These are phyloP conservation scores for Acleris laterana DNA, from an alignment of 2,888 invertebrate genomes.

Conservation along the genomic window DNA sequence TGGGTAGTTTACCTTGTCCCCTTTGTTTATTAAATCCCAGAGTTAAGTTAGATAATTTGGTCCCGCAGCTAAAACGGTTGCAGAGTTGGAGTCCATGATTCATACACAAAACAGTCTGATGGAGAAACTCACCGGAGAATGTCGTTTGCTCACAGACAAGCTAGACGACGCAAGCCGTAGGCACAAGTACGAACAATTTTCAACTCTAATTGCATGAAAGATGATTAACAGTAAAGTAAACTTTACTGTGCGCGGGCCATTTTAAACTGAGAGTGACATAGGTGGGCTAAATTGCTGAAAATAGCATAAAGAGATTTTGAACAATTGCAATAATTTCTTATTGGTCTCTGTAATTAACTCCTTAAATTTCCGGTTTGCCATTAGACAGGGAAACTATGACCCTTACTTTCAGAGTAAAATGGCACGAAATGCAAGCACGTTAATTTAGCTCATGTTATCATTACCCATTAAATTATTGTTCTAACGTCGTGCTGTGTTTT, in stretches of 20 bases:
- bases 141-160: slow-evolving; percentile 94
- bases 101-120: slow-evolving; percentile 96
- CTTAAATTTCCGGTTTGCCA: background rate
- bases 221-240: slow-evolving; percentile 40
- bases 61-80: slow-evolving; percentile 93
- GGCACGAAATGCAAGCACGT: slow-evolving; percentile 42
- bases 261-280: slow-evolving; percentile 13
- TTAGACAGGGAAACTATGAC: background rate
- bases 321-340: background rate
- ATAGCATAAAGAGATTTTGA: background rate
- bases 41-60: slow-evolving; percentile 81
- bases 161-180: slow-evolving; percentile 94
- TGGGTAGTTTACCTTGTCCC: slow-evolving; percentile 15
- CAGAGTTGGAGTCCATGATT: slow-evolving; percentile 95
- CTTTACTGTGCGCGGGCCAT: slow-evolving; percentile 27
- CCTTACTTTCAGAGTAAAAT: slow-evolving; percentile 20
- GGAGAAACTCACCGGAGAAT: slow-evolving; percentile 95
- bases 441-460: slow-evolving; percentile 55
- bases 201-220: slow-evolving; percentile 67
- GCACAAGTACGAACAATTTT: slow-evolving; percentile 90
- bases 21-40: slow-evolving; percentile 10
- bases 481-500: slow-evolving; percentile 85
- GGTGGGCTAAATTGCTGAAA: background rate
- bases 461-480: slow-evolving; percentile 68
- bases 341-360: background rate